phyloP scores from a whole-genome alignment of 2,113 vertebrate species.

The Ammodytes marinus region DNA sequence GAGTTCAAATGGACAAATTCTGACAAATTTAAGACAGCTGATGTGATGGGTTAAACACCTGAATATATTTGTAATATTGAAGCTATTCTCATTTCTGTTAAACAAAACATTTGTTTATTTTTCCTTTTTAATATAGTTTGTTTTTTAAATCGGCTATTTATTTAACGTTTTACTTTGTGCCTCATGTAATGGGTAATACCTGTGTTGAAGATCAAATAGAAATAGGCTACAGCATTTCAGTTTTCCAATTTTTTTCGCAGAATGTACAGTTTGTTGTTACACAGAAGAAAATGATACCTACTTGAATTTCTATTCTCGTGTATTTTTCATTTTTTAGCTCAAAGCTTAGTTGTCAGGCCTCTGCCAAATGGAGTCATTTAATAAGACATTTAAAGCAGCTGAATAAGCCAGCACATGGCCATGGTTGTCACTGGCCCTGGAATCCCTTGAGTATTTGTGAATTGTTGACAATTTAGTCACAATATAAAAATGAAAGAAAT shows the following conservation, averaged over 20 bases:
- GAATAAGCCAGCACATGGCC: not conserved
- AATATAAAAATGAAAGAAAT: not conserved
- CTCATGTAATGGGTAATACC: not conserved
- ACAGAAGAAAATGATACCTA: not conserved
- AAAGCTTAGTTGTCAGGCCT: not conserved
- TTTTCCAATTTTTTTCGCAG: not conserved
- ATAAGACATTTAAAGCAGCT: not conserved
- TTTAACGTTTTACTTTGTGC: constrained; percentile 34
- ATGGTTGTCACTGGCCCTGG: not conserved
- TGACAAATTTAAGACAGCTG: not conserved
- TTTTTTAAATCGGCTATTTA: constrained; percentile 47
- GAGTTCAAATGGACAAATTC: not conserved
- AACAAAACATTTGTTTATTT: not conserved
- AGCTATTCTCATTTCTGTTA: not conserved
- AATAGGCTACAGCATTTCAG: not conserved
- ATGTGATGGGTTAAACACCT: not conserved
- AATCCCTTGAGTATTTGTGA: not conserved
- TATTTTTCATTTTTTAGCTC: not conserved
- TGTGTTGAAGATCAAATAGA: not conserved
- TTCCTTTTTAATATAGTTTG: not conserved
- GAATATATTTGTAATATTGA: not conserved
- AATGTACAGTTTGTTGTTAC: not conserved
- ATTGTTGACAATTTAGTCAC: not conserved
- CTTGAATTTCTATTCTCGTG: not conserved
- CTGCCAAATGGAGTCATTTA: not conserved